phyloP scores from a whole-genome alignment of 2,888 invertebrate species.

The Lysandra coridon region DNA sequence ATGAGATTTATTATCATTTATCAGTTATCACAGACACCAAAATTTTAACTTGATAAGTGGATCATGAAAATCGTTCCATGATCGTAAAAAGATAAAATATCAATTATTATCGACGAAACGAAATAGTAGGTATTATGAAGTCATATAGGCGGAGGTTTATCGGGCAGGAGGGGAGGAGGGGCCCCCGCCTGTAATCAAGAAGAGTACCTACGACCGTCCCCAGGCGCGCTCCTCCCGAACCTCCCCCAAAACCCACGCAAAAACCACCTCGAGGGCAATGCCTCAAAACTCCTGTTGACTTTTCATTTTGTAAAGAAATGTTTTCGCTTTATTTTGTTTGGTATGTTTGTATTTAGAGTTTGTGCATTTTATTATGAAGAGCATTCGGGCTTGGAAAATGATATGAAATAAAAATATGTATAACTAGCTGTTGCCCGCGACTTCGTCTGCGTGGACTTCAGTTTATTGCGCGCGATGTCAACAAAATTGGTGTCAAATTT shows the following conservation, averaged over 20 bases:
- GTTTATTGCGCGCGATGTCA: too few species aligned
- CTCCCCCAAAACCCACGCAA: conserved; percentile 51
- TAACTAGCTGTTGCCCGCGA: too few species aligned
- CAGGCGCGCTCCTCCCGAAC: conserved; percentile 53
- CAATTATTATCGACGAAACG: conserved; percentile 38
- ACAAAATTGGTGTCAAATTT: too few species aligned
- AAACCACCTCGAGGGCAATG: conserved; percentile 70
- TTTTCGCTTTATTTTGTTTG: conserved; percentile 68
- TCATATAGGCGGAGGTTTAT: conserved; percentile 56
- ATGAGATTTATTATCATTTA: too few species aligned
- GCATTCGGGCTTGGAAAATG: not conserved
- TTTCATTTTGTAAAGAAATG: conserved; percentile 67
- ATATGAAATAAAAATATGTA: not conserved
- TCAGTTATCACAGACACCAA: too few species aligned
- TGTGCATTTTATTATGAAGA: not conserved
- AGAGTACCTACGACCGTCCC: conserved; percentile 76
- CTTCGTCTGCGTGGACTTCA: too few species aligned
- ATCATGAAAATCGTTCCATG: not conserved
- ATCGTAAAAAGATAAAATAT: conserved; percentile 26
- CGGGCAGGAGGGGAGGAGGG: conserved; percentile 49
- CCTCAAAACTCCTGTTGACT: conserved; percentile 78
- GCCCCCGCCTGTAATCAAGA: conserved; percentile 77
- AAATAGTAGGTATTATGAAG: conserved; percentile 58
- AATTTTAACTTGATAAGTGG: not conserved
- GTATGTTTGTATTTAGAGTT: conserved; percentile 45